phyloP scores from a whole-genome alignment of 2,888 invertebrate species.

The Rhingia campestris region DNA sequence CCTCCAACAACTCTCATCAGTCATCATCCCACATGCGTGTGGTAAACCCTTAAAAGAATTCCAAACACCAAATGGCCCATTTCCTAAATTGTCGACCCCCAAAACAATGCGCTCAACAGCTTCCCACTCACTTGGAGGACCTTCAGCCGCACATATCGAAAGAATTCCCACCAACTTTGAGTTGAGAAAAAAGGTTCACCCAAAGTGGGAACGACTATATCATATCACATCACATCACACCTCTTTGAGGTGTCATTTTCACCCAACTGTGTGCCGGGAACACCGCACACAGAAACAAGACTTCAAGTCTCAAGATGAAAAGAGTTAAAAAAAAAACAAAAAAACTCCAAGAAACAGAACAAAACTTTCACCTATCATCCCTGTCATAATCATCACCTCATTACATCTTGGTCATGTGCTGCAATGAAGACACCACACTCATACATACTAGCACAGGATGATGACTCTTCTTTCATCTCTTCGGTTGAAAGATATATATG shows the following conservation, averaged over 20 bases:
- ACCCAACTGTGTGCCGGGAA: slow-evolving; percentile 44
- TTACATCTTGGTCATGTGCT: slow-evolving; percentile 43
- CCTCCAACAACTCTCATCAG: neutral
- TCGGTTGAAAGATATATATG: slow-evolving; percentile 15
- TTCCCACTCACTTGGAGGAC: slow-evolving; percentile 15
- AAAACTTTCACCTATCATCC: slow-evolving; percentile 67
- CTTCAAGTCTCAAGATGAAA: slow-evolving; percentile 33
- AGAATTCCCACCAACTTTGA: slow-evolving; percentile 3
- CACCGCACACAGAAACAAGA: slow-evolving; percentile 16
- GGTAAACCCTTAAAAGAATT: slow-evolving; percentile 18
- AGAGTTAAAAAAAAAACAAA: slow-evolving; percentile 27
- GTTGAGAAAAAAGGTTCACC: slow-evolving; percentile 54
- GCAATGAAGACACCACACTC: slow-evolving; percentile 1
- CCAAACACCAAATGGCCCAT: slow-evolving; percentile 1
- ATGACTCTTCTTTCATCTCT: slow-evolving; percentile 31
- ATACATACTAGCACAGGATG: slow-evolving; percentile 10
- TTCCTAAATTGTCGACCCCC: slow-evolving; percentile 1
- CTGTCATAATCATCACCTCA: slow-evolving; percentile 63
- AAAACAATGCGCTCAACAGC: slow-evolving; percentile 1
- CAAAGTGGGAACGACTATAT: slow-evolving; percentile 36
- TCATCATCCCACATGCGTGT: neutral
- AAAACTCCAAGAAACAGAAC: slow-evolving; percentile 8
- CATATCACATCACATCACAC: slow-evolving; percentile 44
- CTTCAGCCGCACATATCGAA: slow-evolving; percentile 11
- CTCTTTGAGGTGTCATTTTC: slow-evolving; percentile 51